A percentile compares a stretch with the other conserved stretches of the same genome.
Evolutionary conservation across 2,797 vertebrate species (phyloP).

Genomic region (Mus caroli): DNA sequence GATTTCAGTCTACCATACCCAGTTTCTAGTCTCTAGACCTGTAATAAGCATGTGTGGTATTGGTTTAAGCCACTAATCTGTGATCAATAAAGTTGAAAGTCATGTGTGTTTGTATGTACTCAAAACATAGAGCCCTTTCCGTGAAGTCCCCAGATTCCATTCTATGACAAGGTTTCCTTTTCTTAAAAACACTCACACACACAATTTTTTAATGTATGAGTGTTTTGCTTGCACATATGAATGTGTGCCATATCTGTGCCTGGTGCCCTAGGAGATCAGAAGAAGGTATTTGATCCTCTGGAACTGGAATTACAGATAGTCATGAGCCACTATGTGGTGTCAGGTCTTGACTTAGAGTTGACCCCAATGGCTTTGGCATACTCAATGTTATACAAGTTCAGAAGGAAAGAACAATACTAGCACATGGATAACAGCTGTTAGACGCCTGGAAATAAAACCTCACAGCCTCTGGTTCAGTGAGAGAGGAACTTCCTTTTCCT

Average conservation of each 20-base stretch:
- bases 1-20: not conserved
- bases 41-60: not conserved
- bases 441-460: not conserved
- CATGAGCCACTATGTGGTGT: not conserved
- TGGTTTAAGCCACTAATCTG: not conserved
- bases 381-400: not conserved
- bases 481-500: conserved; percentile 1
- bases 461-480: not conserved
- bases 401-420: not conserved
- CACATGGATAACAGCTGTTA: not conserved
- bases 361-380: not conserved
- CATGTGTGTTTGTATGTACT: not conserved
- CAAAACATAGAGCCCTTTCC: not conserved
- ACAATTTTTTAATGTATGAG: no score
- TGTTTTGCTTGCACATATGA: not conserved
- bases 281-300: not conserved
- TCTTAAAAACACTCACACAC: not conserved
- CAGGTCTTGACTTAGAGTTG: not conserved
- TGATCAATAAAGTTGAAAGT: not conserved
- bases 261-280: not conserved
- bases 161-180: not conserved
- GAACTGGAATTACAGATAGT: not conserved
- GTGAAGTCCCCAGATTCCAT: not conserved
- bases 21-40: not conserved
- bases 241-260: not conserved